phyloP scores from a whole-genome alignment of 2,797 vertebrate species.

The Nyctibius grandis region DNA sequence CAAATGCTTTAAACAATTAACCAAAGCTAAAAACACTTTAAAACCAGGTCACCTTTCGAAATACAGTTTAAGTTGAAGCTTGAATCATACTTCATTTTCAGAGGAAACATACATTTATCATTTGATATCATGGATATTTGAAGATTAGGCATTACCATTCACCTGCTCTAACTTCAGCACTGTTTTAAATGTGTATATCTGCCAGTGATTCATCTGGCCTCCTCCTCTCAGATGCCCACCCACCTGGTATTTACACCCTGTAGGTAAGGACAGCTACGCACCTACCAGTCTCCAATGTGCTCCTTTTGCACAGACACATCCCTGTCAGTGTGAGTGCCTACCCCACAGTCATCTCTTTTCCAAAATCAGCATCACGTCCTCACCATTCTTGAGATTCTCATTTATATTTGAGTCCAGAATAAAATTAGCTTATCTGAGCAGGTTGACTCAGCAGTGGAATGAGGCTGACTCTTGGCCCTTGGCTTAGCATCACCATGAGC shows the following conservation, averaged over 20 bases:
- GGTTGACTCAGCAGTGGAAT: neutral
- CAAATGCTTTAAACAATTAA: neutral
- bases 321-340: neutral
- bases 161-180: neutral
- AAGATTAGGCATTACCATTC: neutral
- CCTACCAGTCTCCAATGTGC: fast-evolving
- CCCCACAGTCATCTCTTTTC: neutral
- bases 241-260: neutral
- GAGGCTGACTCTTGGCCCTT: neutral
- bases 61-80: neutral
- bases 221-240: neutral
- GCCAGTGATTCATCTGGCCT: neutral
- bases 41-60: neutral
- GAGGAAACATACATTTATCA: neutral
- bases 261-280: neutral
- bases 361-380: neutral
- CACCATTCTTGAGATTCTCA: neutral
- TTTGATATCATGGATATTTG: neutral
- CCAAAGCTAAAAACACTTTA: neutral
- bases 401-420: neutral
- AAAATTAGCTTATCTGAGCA: neutral
- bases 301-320: neutral
- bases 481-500: neutral
- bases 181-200: neutral
- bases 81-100: neutral